Evolutionary conservation across 1,140 invertebrate genomes (phyloP).

Genomic region (Bombus confusus): DNA sequence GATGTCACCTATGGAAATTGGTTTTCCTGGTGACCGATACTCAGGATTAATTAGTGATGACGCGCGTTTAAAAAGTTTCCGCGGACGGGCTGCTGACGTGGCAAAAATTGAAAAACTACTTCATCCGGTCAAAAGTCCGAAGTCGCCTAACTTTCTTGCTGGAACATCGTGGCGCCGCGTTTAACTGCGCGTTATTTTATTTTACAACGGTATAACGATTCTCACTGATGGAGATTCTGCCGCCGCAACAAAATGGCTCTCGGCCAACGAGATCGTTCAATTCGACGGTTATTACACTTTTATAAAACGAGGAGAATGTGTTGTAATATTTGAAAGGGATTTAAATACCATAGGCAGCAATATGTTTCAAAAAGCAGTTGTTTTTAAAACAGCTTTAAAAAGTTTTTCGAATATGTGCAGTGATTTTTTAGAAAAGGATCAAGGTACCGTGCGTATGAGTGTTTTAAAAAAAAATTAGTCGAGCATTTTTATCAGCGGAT

Average conservation of each 20-base stretch:
- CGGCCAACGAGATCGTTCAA: not conserved
- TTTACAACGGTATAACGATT: constrained; percentile 10
- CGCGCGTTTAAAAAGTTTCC: not conserved
- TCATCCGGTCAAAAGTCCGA: not conserved
- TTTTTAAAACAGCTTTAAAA: no score
- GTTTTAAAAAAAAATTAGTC: not conserved
- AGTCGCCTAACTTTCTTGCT: not conserved
- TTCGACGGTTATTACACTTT: not conserved
- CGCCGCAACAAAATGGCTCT: not conserved
- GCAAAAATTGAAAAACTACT: not conserved
- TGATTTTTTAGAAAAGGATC: no score
- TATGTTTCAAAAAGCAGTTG: not conserved
- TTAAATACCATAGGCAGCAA: not conserved
- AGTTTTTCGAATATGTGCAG: no score
- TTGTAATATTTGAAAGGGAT: not conserved
- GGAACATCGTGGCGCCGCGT: not conserved
- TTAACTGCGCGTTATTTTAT: constrained; percentile 7
- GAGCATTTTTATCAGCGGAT: not conserved
- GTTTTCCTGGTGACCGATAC: constrained; percentile 5
- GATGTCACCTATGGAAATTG: constrained; percentile 21
- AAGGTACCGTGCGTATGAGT: no score
- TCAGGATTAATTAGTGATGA: constrained; percentile 1
- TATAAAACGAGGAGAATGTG: not conserved
- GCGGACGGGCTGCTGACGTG: not conserved
- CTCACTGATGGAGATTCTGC: not conserved